These are phyloP conservation scores for Lacerta viridis DNA, from an alignment of 2,797 vertebrate species.

Conservation along the genomic window DNA sequence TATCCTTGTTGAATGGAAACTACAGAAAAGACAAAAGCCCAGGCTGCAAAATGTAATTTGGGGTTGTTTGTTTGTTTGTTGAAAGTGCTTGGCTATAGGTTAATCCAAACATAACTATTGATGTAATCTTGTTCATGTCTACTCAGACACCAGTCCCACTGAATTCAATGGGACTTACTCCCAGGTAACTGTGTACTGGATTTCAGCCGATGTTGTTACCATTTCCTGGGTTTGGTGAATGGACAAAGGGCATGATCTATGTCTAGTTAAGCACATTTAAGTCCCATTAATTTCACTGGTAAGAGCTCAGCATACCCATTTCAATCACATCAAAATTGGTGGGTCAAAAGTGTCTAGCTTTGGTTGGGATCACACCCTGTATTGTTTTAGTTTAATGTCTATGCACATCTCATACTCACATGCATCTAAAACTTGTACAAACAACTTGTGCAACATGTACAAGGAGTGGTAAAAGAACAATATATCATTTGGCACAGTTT, in stretches of 20 bases:
- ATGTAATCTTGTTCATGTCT: not conserved
- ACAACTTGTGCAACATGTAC: constrained; percentile 36
- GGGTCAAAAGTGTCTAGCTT: not conserved
- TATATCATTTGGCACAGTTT: constrained; percentile 67
- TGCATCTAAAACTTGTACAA: constrained; percentile 36
- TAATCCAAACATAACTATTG: fast-evolving
- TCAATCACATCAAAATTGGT: not conserved
- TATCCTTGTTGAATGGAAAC: not conserved
- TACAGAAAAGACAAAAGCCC: not conserved
- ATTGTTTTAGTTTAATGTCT: constrained; percentile 37
- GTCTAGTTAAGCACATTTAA: not conserved
- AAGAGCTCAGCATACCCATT: not conserved
- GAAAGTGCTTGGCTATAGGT: not conserved
- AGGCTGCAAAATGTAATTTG: not conserved
- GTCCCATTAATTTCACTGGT: not conserved
- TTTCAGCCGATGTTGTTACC: not conserved
- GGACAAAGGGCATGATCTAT: constrained; percentile 19
- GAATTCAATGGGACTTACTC: not conserved
- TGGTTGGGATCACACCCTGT: constrained; percentile 11
- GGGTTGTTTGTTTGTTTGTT: not conserved
- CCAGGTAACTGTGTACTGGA: not conserved
- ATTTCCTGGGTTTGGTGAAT: constrained; percentile 23
- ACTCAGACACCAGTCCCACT: not conserved
- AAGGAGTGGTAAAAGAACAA: constrained; percentile 60
- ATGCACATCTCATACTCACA: constrained; percentile 50